Evolutionary conservation across 2,113 vertebrate species (phyloP).

Genomic region (Hyperopisus bebe): DNA sequence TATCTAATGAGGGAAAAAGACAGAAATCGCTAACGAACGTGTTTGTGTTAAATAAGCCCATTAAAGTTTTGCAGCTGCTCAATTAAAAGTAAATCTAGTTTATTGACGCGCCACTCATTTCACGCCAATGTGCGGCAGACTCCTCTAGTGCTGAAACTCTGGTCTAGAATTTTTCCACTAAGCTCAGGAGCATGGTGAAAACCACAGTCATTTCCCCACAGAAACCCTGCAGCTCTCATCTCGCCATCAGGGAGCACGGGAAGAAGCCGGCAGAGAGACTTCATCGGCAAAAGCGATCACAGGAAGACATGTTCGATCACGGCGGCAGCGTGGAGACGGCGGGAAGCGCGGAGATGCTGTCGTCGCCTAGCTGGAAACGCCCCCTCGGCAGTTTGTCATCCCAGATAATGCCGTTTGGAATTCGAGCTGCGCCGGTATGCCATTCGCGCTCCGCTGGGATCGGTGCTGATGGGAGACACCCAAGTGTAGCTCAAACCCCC

Average conservation of each 20-base stretch:
- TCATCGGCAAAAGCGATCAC: not conserved
- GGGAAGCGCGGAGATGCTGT: not conserved
- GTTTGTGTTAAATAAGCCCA: constrained; percentile 1
- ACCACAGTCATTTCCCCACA: constrained; percentile 63
- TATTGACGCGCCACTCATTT: not conserved
- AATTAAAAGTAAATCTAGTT: not conserved
- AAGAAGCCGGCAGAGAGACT: not conserved
- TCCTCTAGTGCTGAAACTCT: not conserved
- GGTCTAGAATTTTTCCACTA: constrained; percentile 12
- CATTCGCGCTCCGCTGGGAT: not conserved
- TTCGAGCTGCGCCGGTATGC: not conserved
- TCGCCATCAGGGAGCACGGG: not conserved
- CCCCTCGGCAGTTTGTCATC: not conserved
- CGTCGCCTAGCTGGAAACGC: not conserved
- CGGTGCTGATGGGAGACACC: not conserved
- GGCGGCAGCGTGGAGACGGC: not conserved
- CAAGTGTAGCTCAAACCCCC: not conserved
- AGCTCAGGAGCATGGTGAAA: constrained; percentile 47
- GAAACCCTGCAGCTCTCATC: not conserved
- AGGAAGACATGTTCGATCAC: not conserved
- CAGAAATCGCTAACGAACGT: not conserved
- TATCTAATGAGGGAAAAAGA: not conserved
- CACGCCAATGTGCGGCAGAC: not conserved
- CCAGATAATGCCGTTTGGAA: not conserved
- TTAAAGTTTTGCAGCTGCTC: constrained; percentile 2